A percentile compares a stretch with the other conserved stretches of the same genome.
Conservation (phyloP, 1,140 invertebrate genomes). For the Temnothorax longispinosus region DNA sequence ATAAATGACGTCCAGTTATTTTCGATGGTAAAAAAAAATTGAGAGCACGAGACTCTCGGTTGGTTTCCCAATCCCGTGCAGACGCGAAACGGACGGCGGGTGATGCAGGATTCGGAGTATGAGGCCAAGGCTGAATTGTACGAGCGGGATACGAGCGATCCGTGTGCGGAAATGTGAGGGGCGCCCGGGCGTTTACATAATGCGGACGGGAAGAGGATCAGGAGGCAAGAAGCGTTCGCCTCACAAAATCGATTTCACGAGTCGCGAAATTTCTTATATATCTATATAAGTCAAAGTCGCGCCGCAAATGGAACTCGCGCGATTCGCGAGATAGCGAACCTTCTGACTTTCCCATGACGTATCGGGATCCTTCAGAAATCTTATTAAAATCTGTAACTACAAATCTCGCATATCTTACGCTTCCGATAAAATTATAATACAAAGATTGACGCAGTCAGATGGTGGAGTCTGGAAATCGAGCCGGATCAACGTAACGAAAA, state of each 20-base stretch:
- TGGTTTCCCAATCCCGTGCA: not conserved
- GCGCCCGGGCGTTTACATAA: conserved; percentile 42
- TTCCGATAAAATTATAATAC: not conserved
- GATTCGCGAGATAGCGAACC: not conserved
- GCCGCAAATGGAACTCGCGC: not conserved
- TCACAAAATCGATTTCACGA: conserved; percentile 27
- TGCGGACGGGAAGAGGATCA: conserved; percentile 5
- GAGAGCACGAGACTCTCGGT: not conserved
- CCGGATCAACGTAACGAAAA: not conserved
- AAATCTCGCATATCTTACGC: not conserved
- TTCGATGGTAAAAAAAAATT: not conserved
- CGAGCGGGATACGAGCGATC: not conserved
- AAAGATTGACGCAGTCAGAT: not conserved
- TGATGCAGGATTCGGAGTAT: conserved; percentile 26
- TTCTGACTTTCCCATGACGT: no score
- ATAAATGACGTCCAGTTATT: not conserved
- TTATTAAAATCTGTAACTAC: not conserved
- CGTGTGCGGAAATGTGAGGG: conserved; percentile 12
- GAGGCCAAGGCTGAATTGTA: conserved; percentile 56
- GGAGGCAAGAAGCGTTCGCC: not conserved
- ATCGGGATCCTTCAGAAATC: not conserved
- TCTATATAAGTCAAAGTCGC: not conserved
- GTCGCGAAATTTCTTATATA: conserved; percentile 21
- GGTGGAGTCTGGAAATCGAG: not conserved
- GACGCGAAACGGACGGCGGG: not conserved